Base-by-base conservation (phyloP, 1,140 invertebrate genomes). In the Pomacea maculata region DNA sequence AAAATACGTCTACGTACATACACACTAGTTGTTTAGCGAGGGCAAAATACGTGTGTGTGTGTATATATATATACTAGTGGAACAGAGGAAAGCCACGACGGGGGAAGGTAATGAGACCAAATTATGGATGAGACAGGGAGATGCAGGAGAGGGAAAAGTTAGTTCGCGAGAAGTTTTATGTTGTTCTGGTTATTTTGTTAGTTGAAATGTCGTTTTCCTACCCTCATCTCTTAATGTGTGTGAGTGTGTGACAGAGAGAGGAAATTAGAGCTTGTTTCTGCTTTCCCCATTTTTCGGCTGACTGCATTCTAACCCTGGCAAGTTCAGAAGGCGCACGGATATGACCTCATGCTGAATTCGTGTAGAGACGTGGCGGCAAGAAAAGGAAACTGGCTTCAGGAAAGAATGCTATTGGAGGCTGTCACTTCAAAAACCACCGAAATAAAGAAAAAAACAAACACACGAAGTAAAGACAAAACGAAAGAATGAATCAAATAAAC, bases 161-260 rank as follows among this genome's bases (percentile, higher is more conserved):
- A 45, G 34, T 45, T 45, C 1, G 34, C 1, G 34, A 45, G 34
- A 45, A 45, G 34, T 45, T 45, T 45, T 45, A 0, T 45, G 34
- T 45, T 45, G 34, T 45, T 45, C 34, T 45, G 2, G 6, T 45
- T 45, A 45, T 2, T 45, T 1, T 45, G 34, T 45, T 45, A n/a
- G n/a, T n/a, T 25, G 25, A 25, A 25, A 25, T 25, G 25, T 25
- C 25, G 25, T 25, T 25, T 25, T 25, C 25, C 25, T 25, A 25
- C 25, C 25, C 25, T 25, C 25, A 25, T 0, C 25, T 25, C 25
- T 25, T 25, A 25, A 25, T 64, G 57, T 29, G 75, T 77, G n/a
- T 63, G 75, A 34, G 57, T 64, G 54, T 25, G 57, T 64, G 74
- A 75, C 52, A 57, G 74, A 12, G 74, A 75, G 74, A 57, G 74